These are phyloP conservation scores for Tauraco hartlaubi DNA, from an alignment of 2,797 vertebrate species.

Conservation along the genomic window DNA sequence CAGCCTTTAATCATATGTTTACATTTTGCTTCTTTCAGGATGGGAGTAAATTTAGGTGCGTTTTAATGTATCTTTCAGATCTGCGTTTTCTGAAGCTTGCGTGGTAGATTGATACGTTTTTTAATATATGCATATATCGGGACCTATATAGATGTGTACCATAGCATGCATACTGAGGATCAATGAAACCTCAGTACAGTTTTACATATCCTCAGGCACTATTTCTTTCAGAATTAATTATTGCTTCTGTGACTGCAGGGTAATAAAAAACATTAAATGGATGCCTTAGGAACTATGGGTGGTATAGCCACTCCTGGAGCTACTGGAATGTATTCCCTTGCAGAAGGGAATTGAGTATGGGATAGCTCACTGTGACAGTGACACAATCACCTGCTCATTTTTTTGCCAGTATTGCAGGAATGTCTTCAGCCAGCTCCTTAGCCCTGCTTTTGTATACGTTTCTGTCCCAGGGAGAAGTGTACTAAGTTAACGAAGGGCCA, in stretches of 20 bases:
- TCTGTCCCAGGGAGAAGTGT: neutral
- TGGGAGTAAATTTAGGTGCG: slow-evolving; percentile 9
- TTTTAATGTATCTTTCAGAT: neutral
- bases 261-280: neutral
- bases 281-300: neutral
- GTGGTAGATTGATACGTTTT: neutral
- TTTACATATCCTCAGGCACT: neutral
- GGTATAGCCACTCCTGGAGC: neutral
- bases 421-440: neutral
- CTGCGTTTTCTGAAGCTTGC: neutral
- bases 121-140: neutral
- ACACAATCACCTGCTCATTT: neutral
- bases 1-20: slow-evolving; percentile 36
- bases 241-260: neutral
- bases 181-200: neutral
- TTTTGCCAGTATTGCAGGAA: neutral
- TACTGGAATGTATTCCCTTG: neutral
- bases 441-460: neutral
- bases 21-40: slow-evolving; percentile 5
- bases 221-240: slow-evolving; percentile 28
- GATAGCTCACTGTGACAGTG: neutral
- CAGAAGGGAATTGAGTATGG: neutral
- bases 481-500: neutral
- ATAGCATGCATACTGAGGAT: neutral
- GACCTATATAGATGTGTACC: neutral